Evolutionary conservation across 1,140 invertebrate genomes (phyloP), one percentile per base, ranked within the genome.

Genomic region (Drosophila triauraria): DNA sequence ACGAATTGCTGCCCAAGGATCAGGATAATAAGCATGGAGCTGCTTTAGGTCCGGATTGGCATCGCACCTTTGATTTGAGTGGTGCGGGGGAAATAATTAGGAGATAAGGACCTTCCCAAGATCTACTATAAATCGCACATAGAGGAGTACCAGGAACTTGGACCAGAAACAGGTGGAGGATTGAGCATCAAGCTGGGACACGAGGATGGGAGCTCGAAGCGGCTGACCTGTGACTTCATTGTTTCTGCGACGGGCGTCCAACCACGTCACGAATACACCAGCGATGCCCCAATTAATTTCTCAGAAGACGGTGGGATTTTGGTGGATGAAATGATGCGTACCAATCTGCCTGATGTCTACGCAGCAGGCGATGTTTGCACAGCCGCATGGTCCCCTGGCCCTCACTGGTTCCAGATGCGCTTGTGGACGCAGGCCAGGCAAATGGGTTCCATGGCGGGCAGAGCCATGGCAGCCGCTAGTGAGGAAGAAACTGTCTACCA

Each of bases 381-480:
- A 72, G 96, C 96, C 32, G 92, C 92, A 32, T 99, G 99, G 98
- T 91, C 95, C 17, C 84, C 93, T 57, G 95, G 97, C 1, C 92
- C 94, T 43, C 97, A 99, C 91, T 99, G 99, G 99, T 97, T 99
- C 93, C 98, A 99, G 93, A 98, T 99, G 96, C 94, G 98, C 53
- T 93, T 99, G 2, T 99, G 99, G 99, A 98, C 98, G 6, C 99
- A 99, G 94, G 99, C 99, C 0, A 93, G 98, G 70, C 98, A 99
- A 93, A 99, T 99, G 98, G 99, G 98, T 12, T 94, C 95, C 46
- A 99, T 98, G 94, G 98, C 97, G 15, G 98, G 97, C 1, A 97
- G 97, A 92, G 96, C 96, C 68, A 99, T 99, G 97, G 94, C 95
- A 69, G 95, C 95, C 3, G 93, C 93, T 53, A 82, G 94, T 2